Evolutionary conservation across 2,888 invertebrate genomes (phyloP).

Genomic region (Hyles lineata): DNA sequence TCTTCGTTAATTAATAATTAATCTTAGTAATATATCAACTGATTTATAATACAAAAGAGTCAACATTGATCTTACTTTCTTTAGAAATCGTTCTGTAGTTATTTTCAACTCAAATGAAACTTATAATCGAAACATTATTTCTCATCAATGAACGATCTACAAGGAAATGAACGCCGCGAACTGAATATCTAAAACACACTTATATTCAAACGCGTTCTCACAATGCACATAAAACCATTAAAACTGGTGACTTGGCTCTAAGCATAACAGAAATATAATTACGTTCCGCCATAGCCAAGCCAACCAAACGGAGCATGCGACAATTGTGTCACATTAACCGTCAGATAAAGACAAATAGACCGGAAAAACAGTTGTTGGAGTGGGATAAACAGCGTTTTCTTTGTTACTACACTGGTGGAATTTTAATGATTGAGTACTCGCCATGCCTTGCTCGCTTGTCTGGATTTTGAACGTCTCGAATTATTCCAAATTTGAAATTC

Average conservation of each 20-base stretch:
- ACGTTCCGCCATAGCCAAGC: constrained; percentile 55
- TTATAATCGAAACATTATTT: not conserved
- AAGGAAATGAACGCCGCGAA: constrained; percentile 3
- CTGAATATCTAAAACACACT: constrained; percentile 30
- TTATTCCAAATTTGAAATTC: constrained; percentile 20
- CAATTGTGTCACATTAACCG: constrained; percentile 80
- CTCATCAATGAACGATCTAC: constrained; percentile 1
- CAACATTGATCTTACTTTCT: not conserved
- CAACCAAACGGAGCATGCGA: constrained; percentile 79
- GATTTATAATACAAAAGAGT: not conserved
- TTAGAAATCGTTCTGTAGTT: not conserved
- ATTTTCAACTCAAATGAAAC: not conserved
- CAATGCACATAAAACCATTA: constrained; percentile 32
- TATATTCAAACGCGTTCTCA: constrained; percentile 34
- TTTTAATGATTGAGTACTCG: constrained; percentile 77
- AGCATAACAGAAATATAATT: constrained; percentile 56
- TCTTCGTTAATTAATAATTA: too few relatives aligned
- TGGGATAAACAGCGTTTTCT: constrained; percentile 73
- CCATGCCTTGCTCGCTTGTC: constrained; percentile 1
- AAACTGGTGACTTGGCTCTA: constrained; percentile 37
- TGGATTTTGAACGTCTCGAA: constrained; percentile 15
- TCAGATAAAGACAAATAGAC: constrained; percentile 82
- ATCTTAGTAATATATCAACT: too few relatives aligned
- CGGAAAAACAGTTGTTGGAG: constrained; percentile 78
- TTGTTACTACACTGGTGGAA: constrained; percentile 65